phyloP scores from a whole-genome alignment of 2,888 invertebrate species.

The Cantharis rustica region DNA sequence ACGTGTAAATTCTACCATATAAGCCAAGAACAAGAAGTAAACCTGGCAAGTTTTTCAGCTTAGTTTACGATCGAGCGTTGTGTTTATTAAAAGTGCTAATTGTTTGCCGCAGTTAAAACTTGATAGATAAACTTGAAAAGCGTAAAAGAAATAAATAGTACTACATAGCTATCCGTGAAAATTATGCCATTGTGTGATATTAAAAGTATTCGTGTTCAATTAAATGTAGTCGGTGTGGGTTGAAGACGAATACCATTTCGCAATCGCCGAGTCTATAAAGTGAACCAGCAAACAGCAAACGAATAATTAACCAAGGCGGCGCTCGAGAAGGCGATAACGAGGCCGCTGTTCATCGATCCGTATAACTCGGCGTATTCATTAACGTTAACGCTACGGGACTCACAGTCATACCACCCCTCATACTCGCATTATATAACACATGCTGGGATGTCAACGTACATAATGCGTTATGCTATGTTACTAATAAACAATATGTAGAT shows the following conservation, averaged over 20 bases:
- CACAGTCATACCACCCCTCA: conserved; percentile 6
- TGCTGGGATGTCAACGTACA: not conserved
- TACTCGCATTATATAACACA: conserved; percentile 7
- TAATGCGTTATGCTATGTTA: not conserved
- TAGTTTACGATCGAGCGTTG: not conserved
- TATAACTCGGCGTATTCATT: conserved; percentile 40
- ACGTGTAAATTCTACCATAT: no score
- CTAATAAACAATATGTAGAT: not conserved
- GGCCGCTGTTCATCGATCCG: conserved; percentile 46
- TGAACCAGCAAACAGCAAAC: conserved; percentile 38
- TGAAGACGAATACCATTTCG: conserved; percentile 18
- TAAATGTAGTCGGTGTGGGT: conserved; percentile 7
- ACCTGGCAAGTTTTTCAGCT: not conserved
- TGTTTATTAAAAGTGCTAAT: not conserved
- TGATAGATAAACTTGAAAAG: not conserved
- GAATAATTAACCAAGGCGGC: conserved; percentile 44
- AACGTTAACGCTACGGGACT: conserved; percentile 29
- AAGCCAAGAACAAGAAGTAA: not conserved
- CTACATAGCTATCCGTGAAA: not conserved
- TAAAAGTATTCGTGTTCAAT: conserved; percentile 13
- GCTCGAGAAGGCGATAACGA: conserved; percentile 48
- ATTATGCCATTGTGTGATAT: not conserved
- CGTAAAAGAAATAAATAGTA: not conserved
- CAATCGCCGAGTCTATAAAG: conserved; percentile 25
- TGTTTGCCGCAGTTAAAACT: not conserved